Evolutionary conservation across 2,888 invertebrate genomes (phyloP).

Genomic region (Polymixis flavicincta): DNA sequence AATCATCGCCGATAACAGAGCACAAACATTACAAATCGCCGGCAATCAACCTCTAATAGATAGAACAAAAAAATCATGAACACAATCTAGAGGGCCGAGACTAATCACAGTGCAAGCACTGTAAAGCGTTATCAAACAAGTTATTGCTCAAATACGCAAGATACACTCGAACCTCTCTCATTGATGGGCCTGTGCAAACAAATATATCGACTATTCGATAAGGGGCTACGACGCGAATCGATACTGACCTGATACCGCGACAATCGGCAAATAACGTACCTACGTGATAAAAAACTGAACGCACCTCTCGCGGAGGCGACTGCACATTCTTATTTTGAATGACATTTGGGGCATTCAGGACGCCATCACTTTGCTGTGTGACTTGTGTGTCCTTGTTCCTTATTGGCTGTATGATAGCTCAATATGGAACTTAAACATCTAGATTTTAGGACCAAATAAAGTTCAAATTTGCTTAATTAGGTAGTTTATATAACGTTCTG

Average conservation of each 20-base stretch:
- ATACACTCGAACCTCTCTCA: conserved; percentile 85
- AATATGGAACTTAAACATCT: not conserved
- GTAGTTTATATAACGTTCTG: too few relatives aligned
- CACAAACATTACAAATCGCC: conserved; percentile 68
- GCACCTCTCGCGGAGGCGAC: conserved; percentile 68
- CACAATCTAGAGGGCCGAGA: conserved; percentile 80
- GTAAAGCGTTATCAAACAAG: conserved; percentile 87
- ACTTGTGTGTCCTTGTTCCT: conserved; percentile 32
- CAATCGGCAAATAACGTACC: conserved; percentile 80
- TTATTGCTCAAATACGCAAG: conserved; percentile 89
- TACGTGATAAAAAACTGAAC: conserved; percentile 81
- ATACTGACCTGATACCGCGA: conserved; percentile 83
- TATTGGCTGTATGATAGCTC: not conserved
- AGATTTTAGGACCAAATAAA: not conserved
- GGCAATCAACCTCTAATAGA: conserved; percentile 74
- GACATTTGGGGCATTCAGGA: conserved; percentile 47
- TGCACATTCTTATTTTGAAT: conserved; percentile 60
- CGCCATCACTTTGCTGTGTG: conserved; percentile 42
- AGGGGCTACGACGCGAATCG: conserved; percentile 80
- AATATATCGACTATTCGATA: conserved; percentile 88
- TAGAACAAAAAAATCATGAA: conserved; percentile 79
- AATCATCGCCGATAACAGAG: conserved; percentile 55
- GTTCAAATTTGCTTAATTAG: not conserved
- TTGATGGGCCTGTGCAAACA: conserved; percentile 87
- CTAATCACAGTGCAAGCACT: conserved; percentile 85